phyloP scores from a whole-genome alignment of 2,113 vertebrate species.

The Cebidichthys violaceus region DNA sequence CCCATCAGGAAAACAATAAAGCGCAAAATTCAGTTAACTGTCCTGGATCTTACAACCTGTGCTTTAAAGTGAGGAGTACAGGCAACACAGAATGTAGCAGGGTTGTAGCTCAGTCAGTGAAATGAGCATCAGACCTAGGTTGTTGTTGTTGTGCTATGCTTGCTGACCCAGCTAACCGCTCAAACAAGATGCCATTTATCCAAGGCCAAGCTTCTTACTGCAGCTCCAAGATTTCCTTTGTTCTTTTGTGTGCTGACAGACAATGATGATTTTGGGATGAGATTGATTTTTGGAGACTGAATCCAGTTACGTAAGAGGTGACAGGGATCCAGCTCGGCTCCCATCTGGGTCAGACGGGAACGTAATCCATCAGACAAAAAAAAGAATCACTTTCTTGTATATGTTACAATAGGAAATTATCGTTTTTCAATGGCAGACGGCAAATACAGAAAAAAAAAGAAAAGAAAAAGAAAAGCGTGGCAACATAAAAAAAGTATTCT shows the following conservation, averaged over 20 bases:
- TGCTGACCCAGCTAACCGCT: conserved; percentile 64
- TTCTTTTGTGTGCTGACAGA: conserved; percentile 56
- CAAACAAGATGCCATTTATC: conserved; percentile 78
- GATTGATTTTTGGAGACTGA: conserved; percentile 58
- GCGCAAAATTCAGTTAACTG: conserved; percentile 25
- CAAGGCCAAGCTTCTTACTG: conserved; percentile 60
- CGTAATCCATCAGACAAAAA: not conserved
- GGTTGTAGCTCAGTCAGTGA: conserved; percentile 37
- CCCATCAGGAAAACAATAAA: conserved; percentile 53
- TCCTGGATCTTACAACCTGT: conserved; percentile 13
- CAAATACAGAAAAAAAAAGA: not conserved
- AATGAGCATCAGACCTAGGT: conserved; percentile 31
- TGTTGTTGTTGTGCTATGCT: conserved; percentile 38
- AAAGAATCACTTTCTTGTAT: not conserved
- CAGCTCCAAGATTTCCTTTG: conserved; percentile 62
- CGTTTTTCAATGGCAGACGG: not conserved
- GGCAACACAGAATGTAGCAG: conserved; percentile 21
- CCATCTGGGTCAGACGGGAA: conserved; percentile 45
- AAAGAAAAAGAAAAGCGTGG: not conserved
- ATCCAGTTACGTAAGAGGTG: conserved; percentile 54
- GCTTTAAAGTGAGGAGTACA: conserved; percentile 15
- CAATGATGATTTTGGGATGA: conserved; percentile 64
- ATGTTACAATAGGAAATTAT: not conserved
- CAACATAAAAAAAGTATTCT: not conserved
- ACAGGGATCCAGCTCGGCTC: conserved; percentile 10